A percentile compares a stretch with the other conserved stretches of the same genome.
These are phyloP conservation scores for Felis chaus DNA, from an alignment of 2,113 vertebrate species.

Conservation along the genomic window DNA sequence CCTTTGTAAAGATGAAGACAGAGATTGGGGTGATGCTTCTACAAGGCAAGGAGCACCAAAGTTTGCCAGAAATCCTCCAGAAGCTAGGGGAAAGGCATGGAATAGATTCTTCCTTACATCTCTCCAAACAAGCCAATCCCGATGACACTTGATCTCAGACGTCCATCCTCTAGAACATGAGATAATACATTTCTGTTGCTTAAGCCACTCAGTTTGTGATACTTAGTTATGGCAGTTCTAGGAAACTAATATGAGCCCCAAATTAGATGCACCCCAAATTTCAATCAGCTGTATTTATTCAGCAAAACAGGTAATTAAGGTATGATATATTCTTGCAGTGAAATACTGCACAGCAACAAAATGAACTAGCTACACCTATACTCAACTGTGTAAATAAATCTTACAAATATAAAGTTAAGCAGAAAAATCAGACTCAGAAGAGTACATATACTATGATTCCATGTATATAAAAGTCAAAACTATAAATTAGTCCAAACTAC, in stretches of 20 bases:
- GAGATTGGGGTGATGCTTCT: background rate
- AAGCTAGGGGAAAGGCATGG: background rate
- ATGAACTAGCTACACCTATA: background rate
- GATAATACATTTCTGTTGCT: background rate
- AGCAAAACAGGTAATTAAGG: background rate
- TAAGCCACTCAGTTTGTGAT: background rate
- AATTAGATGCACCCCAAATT: background rate
- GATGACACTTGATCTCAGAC: background rate
- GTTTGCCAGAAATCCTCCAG: background rate
- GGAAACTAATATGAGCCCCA: background rate
- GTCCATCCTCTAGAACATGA: background rate
- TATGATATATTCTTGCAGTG: background rate
- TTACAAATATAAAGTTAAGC: background rate
- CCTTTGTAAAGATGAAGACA: background rate
- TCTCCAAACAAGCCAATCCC: background rate
- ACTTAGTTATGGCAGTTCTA: background rate
- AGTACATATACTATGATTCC: background rate
- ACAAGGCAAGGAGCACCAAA: background rate
- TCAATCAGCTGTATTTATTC: background rate
- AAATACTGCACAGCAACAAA: background rate
- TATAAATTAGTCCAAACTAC: background rate
- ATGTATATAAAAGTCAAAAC: background rate
- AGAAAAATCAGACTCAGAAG: background rate
- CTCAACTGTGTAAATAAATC: background rate
- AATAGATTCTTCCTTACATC: background rate